Evolutionary conservation across 1,140 invertebrate species (phyloP), one percentile per base, ranked within the genome.

Genomic region (Tetragnatha versicolor): DNA sequence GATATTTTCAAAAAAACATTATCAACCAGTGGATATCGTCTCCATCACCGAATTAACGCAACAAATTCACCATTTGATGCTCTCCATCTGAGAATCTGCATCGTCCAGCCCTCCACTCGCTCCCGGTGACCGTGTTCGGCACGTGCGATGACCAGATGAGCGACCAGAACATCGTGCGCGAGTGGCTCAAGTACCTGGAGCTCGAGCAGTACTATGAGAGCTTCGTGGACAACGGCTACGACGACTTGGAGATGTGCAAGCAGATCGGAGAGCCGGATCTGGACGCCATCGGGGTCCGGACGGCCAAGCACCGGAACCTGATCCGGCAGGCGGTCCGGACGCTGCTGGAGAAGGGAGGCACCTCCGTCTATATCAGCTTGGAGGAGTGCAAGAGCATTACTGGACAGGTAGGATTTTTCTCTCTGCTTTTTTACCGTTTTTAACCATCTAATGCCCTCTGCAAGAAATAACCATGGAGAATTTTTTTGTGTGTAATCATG

Each of bases 181-280:
- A 97, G 88, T 98, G 96, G 96, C 89, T 98, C 82, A 89, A 92
- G 82, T 94, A 94, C 78, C 89, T 98, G 76, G 92, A 93, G 83
- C 89, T 98, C 79, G 92, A 91, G 78, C 93, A 96, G 84, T 97
- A 97, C 85, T 91, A 94, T 55, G 94, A 96, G 84, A 93, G 93
- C 82, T 97, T 98, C 86, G 90, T 97, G 82, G 95, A 97, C 87
- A 97, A 97, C 87, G 96, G 96, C 76, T 98, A 97, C 87, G 95
- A 97, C 86, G 95, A 97, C 86, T 88, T 97, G 84, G 95, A 96
- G 88, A 96, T 97, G 83, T 97, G 95, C 87, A 97, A 96, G 86
- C 94, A 97, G 87, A 95, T 97, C 84, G 94, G 95, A 27, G 94
- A 96, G 85, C 93, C 94, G 14, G 96, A 98, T 88, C 87, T 97